These are phyloP conservation scores for Entelurus aequoreus DNA, from an alignment of 2,113 vertebrate species.

Conservation along the genomic window DNA sequence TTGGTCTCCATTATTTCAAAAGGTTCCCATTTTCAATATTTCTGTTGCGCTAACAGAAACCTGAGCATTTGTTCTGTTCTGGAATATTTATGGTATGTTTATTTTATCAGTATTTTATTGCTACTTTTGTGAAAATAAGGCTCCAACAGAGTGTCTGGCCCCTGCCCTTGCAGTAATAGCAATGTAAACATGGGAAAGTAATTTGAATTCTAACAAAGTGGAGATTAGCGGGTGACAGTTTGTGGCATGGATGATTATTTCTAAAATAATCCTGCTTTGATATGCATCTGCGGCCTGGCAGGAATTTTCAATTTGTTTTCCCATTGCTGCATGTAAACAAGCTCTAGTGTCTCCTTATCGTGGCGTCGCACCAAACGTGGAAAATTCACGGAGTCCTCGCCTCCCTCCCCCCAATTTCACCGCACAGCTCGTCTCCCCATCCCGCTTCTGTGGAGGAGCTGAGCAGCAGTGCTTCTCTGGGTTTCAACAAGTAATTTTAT, in stretches of 20 bases:
- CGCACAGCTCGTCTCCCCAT: constrained; percentile 51
- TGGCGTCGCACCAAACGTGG: constrained; percentile 63
- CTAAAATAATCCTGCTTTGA: constrained; percentile 82
- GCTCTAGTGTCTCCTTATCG: constrained; percentile 78
- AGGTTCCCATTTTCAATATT: constrained; percentile 53
- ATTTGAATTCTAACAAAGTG: constrained; percentile 82
- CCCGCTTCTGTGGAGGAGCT: constrained; percentile 55
- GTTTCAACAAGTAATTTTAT: constrained; percentile 79
- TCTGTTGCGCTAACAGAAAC: constrained; percentile 52
- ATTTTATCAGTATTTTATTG: constrained; percentile 70
- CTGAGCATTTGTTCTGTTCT: constrained; percentile 56
- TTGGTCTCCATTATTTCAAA: constrained; percentile 48
- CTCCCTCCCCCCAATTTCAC: constrained; percentile 37
- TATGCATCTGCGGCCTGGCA: constrained; percentile 79
- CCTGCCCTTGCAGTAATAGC: constrained; percentile 69
- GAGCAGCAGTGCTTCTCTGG: constrained; percentile 66
- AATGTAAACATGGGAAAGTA: constrained; percentile 77
- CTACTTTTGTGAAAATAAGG: constrained; percentile 68
- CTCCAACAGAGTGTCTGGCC: constrained; percentile 60
- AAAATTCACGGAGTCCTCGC: constrained; percentile 49
- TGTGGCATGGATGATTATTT: constrained; percentile 77
- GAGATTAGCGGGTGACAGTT: constrained; percentile 78
- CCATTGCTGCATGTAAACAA: constrained; percentile 79
- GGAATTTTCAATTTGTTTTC: constrained; percentile 82
- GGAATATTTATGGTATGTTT: constrained; percentile 70